Conservation (phyloP, 2,113 vertebrate species). For the Ciconia maguari region DNA sequence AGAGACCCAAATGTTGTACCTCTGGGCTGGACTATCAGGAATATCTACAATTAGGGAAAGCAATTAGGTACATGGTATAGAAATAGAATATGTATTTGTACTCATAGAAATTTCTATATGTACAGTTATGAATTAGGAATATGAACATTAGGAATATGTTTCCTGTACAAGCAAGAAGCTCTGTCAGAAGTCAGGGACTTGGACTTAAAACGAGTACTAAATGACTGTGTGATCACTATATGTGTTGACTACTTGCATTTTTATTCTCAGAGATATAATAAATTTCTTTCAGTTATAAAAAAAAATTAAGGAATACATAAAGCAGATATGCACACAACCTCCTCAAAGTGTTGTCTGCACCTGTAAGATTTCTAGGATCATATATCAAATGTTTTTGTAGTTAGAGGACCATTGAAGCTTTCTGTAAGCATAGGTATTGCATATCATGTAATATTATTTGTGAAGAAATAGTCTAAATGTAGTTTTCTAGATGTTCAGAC, state of each 20-base stretch:
- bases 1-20: not conserved
- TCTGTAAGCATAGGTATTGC: not conserved
- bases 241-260: not conserved
- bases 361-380: not conserved
- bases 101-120: not conserved
- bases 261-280: not conserved
- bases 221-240: not conserved
- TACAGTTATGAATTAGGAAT: not conserved
- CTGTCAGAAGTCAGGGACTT: not conserved
- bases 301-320: not conserved
- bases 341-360: not conserved
- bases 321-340: not conserved
- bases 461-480: not conserved
- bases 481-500: not conserved
- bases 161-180: not conserved
- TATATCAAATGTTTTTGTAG: not conserved
- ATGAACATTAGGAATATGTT: not conserved
- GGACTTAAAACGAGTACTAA: not conserved
- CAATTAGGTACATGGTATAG: not conserved
- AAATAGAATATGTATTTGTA: not conserved
- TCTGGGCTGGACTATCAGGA: not conserved
- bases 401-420: not conserved
- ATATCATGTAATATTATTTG: not conserved
- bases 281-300: not conserved
- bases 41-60: not conserved